Evolutionary conservation across 2,888 invertebrate species (phyloP), one percentile per base, ranked within the genome.

Genomic region (Torymus auratus): DNA sequence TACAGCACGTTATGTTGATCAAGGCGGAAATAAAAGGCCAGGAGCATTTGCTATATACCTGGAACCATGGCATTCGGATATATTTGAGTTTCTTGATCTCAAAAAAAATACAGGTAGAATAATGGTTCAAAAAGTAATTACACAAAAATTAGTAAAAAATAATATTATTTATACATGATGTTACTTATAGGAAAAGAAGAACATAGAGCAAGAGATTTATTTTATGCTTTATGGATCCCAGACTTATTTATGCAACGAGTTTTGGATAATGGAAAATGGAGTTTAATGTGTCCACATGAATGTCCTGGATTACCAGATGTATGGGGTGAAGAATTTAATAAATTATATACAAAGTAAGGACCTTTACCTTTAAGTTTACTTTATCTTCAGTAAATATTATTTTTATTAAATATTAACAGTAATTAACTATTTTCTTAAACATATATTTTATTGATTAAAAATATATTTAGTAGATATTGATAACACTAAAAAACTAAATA

Each of bases 11-110:
- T 99, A 99, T 92, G 98, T 99, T 0, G 98, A 99, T 91, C 99
- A 99, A 92, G 98, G 99, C 23, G 99, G 99, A 68, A 99, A 98
- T 88, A 99, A 99, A 93, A 92, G 99, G 82, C 99, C 99, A 1
- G 99, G 99, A 23, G 99, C 99, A 2, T 98, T 99, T 92, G 98
- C 99, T n/a, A 95, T 99, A 82, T 99, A 99, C 89, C 91, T 99
- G 73, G 99, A 99, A 91, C 99, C 99, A 0, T 99, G 99, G 99
- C 99, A 99, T 92, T 96, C 97, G 0, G 99, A 99, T 91, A 93
- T 99, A 80, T 97, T 98, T 89, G 98, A 97, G 81, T 99, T 99
- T 91, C 92, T 99, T 71, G 96, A 99, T 89, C 92, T 99, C 70
- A 97, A 96, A 88, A 99, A 98, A 90, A 99, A 99, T 89, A 98